These are phyloP conservation scores for Lycophotia porphyrea DNA, from an alignment of 2,888 invertebrate species.

Conservation along the genomic window DNA sequence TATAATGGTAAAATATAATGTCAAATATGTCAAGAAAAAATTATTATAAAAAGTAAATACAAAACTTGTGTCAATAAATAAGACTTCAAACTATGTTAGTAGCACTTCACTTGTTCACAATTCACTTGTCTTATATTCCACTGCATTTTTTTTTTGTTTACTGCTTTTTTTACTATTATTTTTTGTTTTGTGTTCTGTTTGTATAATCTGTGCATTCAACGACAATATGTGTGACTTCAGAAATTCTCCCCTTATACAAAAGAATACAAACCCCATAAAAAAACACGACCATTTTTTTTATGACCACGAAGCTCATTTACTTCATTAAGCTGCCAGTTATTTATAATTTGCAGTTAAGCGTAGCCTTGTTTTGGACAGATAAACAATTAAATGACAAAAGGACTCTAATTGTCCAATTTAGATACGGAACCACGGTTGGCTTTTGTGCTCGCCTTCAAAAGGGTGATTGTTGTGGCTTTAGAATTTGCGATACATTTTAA, in stretches of 20 bases:
- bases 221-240: background rate
- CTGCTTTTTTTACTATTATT: too few species aligned
- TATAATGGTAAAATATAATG: too few species aligned
- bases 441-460: constrained; percentile 66
- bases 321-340: constrained; percentile 73
- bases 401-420: constrained; percentile 79
- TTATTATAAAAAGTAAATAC: too few species aligned
- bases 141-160: too few species aligned
- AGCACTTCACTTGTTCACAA: too few species aligned
- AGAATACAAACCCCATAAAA: constrained; percentile 12
- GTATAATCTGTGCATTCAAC: background rate
- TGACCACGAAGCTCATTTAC: constrained; percentile 65
- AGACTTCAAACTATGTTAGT: too few species aligned
- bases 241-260: background rate
- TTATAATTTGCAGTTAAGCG: constrained; percentile 72
- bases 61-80: too few species aligned
- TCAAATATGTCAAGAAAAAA: too few species aligned
- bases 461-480: constrained; percentile 66
- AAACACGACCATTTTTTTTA: constrained; percentile 45
- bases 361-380: constrained; percentile 74
- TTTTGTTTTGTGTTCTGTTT: too few species aligned
- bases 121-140: too few species aligned
- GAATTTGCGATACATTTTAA: constrained; percentile 64
- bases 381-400: constrained; percentile 81
- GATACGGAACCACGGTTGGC: constrained; percentile 72